Evolutionary conservation across 1,140 invertebrate species (phyloP).

Genomic region (Glossosoma conforme): DNA sequence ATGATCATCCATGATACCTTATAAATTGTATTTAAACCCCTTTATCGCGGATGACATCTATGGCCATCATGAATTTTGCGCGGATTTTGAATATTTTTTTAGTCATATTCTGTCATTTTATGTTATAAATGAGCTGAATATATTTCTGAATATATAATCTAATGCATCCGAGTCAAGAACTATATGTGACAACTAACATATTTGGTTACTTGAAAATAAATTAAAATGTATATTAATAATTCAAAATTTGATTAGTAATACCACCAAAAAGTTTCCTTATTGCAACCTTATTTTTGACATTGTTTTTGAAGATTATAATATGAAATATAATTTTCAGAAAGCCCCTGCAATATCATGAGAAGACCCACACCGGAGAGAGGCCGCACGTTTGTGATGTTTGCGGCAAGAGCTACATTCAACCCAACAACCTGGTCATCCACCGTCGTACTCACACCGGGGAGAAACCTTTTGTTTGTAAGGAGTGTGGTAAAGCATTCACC

Average conservation of each 20-base stretch:
- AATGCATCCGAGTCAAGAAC: too few species aligned
- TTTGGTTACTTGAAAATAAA: too few species aligned
- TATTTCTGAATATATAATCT: too few species aligned
- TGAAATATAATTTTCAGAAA: slow-evolving; percentile 12
- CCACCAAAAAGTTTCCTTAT: background rate
- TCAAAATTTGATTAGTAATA: too few species aligned
- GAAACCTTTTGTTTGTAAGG: slow-evolving; percentile 28
- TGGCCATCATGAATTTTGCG: too few species aligned
- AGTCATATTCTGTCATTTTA: too few species aligned
- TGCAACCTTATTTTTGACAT: background rate
- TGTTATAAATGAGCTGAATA: too few species aligned
- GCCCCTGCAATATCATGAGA: slow-evolving; percentile 28
- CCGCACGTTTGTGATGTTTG: slow-evolving; percentile 26
- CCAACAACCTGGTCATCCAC: slow-evolving; percentile 44
- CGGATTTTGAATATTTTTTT: too few species aligned
- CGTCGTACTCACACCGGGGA: slow-evolving; percentile 51
- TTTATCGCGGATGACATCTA: too few species aligned
- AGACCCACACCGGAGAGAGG: slow-evolving; percentile 25
- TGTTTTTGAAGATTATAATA: background rate
- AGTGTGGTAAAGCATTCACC: slow-evolving; percentile 27
- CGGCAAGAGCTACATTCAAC: slow-evolving; percentile 27
- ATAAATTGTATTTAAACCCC: too few species aligned
- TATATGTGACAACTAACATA: too few species aligned
- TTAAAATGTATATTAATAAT: background rate
- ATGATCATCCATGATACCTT: too few species aligned